Conservation (phyloP, 2,113 vertebrate species). For the Rhea americana region DNA sequence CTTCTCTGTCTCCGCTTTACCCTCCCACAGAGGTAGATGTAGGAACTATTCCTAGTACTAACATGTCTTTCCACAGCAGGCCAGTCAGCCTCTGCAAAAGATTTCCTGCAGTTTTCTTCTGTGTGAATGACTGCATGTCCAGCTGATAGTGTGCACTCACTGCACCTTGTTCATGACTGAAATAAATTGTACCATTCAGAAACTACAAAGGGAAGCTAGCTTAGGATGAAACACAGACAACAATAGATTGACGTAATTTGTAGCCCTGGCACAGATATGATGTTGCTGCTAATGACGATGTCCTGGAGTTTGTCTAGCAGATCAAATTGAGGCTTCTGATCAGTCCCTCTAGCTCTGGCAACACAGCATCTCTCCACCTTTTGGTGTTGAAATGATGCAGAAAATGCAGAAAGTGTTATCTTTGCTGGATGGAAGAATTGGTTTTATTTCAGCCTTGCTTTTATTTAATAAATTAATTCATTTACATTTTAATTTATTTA, state of each 20-base stretch:
- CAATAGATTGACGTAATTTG: accelerated
- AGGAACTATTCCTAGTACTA: not conserved
- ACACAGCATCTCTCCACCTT: not conserved
- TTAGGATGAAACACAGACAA: not conserved
- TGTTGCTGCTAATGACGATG: not conserved
- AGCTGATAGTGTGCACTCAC: not conserved
- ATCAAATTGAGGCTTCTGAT: not conserved
- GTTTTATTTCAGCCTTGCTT: not conserved
- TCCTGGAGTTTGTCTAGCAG: not conserved
- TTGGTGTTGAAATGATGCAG: not conserved
- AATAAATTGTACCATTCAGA: not conserved
- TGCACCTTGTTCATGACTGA: not conserved
- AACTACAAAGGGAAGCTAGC: not conserved
- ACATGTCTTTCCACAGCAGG: not conserved
- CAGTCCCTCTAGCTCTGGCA: not conserved
- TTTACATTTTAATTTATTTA: too few species aligned
- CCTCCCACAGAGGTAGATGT: not conserved
- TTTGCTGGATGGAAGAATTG: accelerated
- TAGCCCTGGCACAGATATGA: not conserved
- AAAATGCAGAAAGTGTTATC: not conserved
- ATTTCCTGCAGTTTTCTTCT: not conserved
- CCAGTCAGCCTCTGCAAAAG: not conserved
- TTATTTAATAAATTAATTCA: too few species aligned
- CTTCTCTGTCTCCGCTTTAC: not conserved
- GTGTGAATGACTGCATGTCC: not conserved